Base-by-base conservation (phyloP, 2,888 invertebrate species). In the Troides helena region DNA sequence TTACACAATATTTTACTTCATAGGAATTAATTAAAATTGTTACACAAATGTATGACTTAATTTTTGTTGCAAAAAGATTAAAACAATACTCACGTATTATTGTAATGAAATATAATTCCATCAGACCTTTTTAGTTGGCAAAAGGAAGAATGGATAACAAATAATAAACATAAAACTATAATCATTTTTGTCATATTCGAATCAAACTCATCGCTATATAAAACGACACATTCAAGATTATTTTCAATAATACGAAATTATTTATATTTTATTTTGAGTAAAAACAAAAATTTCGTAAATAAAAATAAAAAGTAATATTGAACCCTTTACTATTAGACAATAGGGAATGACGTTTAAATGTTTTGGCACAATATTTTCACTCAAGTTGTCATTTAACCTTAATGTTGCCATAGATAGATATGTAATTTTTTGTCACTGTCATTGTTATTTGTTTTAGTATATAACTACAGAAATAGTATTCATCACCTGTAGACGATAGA, bases 31-130 rank as follows among this genome's bases (percentile, higher is more conserved):
- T 18, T 53, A 1, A 53, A 58, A 21, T 58, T 23, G 12, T 23
- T 58, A 63, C n/a, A n/a, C 6, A n/a, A 62, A 39, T 43, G 43
- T 39, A 39, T 39, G 36, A 57, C n/a, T 58, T 25, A 62, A 39
- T 65, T 53, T 53, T 53, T 53, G 18, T 53, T 53, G n/a, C 3
- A 17, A 53, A 6, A 18, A 53, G n/a, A 17, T 53, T 53, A 53
- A 23, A 12, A 1, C 0, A 61, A 46, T 76, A 90, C 91, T 90
- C 75, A 92, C 92, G 91, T 90, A 77, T 90, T 90, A 70, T 90
- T 92, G 72, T 90, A 92, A 73, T 89, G 82, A 74, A 92, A 92
- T 76, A 85, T 82, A 36, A 92, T 91, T 71, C 82, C 85, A 72
- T 80, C 85, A 70, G 76, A 79, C 72, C 73, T 74, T 71, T 69